Percentiles rank a stretch among this genome's conserved stretches.
Conservation (phyloP, 2,113 vertebrate species). For the Dipodomys ordii region DNA sequence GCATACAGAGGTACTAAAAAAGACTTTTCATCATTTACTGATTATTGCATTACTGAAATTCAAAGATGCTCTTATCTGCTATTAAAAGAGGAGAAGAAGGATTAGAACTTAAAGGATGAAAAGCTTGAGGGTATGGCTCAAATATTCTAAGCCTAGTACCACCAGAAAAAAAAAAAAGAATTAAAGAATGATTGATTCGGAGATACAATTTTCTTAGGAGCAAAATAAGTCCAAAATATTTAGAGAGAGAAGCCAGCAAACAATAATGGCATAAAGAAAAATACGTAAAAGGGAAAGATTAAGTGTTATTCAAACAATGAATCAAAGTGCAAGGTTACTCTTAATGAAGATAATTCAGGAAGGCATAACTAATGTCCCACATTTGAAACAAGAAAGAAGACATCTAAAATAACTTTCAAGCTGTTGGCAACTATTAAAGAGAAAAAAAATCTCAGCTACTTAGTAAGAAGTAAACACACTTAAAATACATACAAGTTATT, state of each 20-base stretch:
- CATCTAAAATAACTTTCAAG: not conserved
- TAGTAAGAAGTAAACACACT: not conserved
- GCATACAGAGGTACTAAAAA: not conserved
- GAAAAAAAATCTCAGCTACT: conserved; percentile 20
- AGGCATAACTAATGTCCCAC: conserved; percentile 11
- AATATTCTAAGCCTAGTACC: too few relatives aligned
- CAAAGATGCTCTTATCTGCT: conserved; percentile 4
- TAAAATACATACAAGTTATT: not conserved
- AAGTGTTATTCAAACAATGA: conserved; percentile 20
- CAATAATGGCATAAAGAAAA: not conserved
- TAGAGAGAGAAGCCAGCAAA: not conserved
- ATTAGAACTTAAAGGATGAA: too few relatives aligned
- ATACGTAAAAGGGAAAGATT: conserved; percentile 10
- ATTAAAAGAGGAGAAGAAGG: not conserved
- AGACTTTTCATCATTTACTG: conserved; percentile 1
- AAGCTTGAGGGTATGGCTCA: too few relatives aligned
- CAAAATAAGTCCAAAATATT: conserved; percentile 24
- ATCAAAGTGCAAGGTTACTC: conserved; percentile 34
- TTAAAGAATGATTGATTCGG: not conserved
- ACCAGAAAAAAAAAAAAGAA: not conserved
- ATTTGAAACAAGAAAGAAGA: conserved; percentile 15
- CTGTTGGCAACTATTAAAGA: not conserved
- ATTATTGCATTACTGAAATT: conserved; percentile 7
- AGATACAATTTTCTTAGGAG: not conserved
- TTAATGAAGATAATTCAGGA: not conserved